These are phyloP conservation scores for Puma concolor DNA, from an alignment of 2,113 vertebrate genomes.

Conservation along the genomic window DNA sequence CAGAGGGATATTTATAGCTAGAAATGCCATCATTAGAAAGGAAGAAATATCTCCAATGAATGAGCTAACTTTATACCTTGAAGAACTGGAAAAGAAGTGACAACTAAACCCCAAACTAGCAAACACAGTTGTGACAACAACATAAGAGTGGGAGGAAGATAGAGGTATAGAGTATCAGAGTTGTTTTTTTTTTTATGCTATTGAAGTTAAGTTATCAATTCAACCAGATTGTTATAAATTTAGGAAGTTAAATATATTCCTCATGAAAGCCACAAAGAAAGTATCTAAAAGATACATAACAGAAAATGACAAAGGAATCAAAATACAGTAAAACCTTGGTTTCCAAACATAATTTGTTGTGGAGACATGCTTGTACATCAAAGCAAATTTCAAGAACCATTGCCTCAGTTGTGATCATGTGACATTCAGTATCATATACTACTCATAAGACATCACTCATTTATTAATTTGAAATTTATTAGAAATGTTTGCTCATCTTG, in stretches of 20 bases:
- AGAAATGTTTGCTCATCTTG: no score
- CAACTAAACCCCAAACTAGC: neutral
- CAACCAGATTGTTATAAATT: neutral
- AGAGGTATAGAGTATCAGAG: neutral
- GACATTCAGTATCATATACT: no score
- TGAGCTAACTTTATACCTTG: neutral
- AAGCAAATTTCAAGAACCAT: no score
- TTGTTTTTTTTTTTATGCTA: neutral
- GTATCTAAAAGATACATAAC: neutral
- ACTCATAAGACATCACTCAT: no score
- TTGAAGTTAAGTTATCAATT: neutral
- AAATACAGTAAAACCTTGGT: neutral
- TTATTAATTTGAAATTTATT: no score
- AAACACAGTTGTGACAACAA: neutral
- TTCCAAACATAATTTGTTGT: no score
- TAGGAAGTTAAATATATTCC: neutral
- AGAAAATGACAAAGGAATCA: neutral
- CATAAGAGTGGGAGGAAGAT: neutral
- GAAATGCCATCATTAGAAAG: neutral
- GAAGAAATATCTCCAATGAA: neutral
- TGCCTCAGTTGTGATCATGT: no score
- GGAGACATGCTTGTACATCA: no score
- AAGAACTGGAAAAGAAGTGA: neutral
- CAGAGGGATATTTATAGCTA: neutral
- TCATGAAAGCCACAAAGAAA: neutral